Evolutionary conservation across 2,888 invertebrate species (phyloP).

Genomic region (Lepidocyrtinus sp.): DNA sequence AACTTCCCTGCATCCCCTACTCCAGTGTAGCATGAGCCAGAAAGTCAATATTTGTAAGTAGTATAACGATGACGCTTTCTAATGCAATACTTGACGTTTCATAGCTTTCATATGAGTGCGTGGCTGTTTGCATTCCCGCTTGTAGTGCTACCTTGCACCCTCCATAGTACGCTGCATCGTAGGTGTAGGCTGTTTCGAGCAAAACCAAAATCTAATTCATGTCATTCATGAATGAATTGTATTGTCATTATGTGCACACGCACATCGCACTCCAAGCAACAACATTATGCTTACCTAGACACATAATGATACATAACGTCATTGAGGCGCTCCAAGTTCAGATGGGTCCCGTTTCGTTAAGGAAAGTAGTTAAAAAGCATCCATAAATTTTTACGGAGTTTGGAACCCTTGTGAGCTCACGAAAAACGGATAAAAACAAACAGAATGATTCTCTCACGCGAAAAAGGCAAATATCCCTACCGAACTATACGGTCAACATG

Average conservation of each 20-base stretch:
- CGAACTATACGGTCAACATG: too few species aligned
- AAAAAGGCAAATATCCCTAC: background rate
- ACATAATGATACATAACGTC: background rate
- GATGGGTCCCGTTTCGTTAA: background rate
- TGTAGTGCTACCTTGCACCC: too few species aligned
- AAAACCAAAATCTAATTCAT: background rate
- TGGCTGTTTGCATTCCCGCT: too few species aligned
- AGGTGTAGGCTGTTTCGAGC: background rate
- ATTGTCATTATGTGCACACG: conserved; percentile 4
- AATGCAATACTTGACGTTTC: too few species aligned
- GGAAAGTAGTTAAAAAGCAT: conserved; percentile 7
- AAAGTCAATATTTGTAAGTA: conserved; percentile 9
- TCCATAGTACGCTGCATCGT: too few species aligned
- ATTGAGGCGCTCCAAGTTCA: background rate
- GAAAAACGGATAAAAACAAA: conserved; percentile 12
- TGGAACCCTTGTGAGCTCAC: too few species aligned
- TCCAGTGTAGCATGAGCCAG: background rate
- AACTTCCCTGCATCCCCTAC: background rate
- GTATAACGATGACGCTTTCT: too few species aligned
- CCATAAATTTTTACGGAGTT: conserved; percentile 4
- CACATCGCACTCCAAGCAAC: background rate
- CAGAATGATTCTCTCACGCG: conserved; percentile 3
- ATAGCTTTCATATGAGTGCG: too few species aligned
- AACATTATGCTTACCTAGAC: background rate
- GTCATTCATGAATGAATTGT: conserved; percentile 16